Conservation (phyloP, 2,113 vertebrate genomes). For the Acrocephalus arundinaceus region DNA sequence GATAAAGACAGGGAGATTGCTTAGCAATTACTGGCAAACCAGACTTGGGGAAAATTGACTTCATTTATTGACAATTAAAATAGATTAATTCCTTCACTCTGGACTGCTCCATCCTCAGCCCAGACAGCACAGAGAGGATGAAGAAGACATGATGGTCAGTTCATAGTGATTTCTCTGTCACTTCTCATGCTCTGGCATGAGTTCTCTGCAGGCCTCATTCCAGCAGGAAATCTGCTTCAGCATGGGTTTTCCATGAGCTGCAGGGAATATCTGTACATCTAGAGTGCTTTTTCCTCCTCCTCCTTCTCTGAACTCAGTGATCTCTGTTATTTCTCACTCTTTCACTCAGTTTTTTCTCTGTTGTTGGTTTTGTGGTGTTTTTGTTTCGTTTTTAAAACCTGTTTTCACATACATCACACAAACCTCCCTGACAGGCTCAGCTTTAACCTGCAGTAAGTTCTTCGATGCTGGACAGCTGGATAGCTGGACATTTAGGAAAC, state of each 20-base stretch:
- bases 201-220: neutral
- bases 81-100: neutral
- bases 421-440: no score
- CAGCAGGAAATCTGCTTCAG: neutral
- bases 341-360: neutral
- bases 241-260: neutral
- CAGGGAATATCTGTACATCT: neutral
- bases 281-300: neutral
- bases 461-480: neutral
- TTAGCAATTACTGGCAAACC: neutral
- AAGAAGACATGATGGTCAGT: neutral
- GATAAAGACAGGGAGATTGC: neutral
- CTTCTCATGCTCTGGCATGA: neutral
- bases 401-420: neutral
- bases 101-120: neutral
- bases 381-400: neutral
- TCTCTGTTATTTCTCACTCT: neutral
- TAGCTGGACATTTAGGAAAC: neutral
- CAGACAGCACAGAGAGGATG: neutral
- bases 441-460: neutral
- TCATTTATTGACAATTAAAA: neutral
- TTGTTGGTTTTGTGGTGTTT: neutral
- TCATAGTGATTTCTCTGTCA: rapidly evolving
- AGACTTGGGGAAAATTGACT: neutral
- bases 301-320: neutral